phyloP scores from a whole-genome alignment of 2,113 vertebrate genomes.

The Podiceps cristatus region DNA sequence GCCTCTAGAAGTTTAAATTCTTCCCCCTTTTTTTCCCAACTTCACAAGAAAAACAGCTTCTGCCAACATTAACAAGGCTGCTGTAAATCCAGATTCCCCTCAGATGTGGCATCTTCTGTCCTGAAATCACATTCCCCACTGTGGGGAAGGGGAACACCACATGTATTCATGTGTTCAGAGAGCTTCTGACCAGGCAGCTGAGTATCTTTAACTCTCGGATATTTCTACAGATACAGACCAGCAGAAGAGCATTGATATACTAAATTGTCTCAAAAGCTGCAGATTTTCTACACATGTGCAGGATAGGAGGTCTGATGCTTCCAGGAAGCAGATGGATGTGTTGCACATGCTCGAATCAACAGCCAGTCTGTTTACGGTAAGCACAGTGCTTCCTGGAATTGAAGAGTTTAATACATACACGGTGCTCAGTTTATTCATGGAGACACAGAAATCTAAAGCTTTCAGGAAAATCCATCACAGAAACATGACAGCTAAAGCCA shows the following conservation, averaged over 20 bases:
- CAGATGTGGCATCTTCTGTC: neutral
- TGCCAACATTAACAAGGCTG: neutral
- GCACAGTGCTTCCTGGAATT: fast-evolving
- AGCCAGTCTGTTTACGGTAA: neutral
- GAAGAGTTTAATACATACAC: fast-evolving
- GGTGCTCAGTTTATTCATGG: neutral
- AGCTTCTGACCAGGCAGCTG: neutral
- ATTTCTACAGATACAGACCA: neutral
- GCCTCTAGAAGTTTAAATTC: neutral
- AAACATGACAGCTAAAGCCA: neutral
- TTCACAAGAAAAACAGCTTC: neutral
- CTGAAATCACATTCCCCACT: fast-evolving
- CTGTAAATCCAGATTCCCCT: neutral
- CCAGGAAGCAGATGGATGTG: neutral
- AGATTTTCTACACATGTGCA: fast-evolving
- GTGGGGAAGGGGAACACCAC: neutral
- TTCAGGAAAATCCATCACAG: neutral
- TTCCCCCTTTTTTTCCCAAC: fast-evolving
- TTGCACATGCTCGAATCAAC: neutral
- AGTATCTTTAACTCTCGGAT: neutral
- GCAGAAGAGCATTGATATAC: neutral
- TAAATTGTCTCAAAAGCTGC: neutral
- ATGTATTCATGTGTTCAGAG: neutral
- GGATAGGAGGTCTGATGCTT: neutral
- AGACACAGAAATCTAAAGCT: neutral